Evolutionary conservation across 2,113 vertebrate species (phyloP).

Genomic region (Alligator mississippiensis): DNA sequence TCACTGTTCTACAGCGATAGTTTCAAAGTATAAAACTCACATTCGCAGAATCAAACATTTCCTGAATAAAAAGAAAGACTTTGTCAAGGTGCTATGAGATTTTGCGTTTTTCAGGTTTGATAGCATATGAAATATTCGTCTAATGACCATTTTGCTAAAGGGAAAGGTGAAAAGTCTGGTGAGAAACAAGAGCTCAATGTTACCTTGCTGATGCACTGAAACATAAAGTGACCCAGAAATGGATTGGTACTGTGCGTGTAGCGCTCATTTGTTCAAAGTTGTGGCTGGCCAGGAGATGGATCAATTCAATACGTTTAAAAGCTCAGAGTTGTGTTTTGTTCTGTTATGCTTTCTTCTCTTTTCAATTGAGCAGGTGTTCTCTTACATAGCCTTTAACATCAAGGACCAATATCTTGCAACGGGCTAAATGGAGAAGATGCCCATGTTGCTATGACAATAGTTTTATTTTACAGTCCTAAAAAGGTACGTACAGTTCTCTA

Average conservation of each 20-base stretch:
- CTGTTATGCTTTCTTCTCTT: too few relatives aligned
- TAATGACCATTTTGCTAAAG: background rate
- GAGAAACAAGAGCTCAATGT: background rate
- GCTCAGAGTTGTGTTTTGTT: background rate
- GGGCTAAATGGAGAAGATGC: background rate
- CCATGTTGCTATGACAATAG: slow-evolving; percentile 7
- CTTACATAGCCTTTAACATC: background rate
- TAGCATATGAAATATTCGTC: background rate
- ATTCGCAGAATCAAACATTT: background rate
- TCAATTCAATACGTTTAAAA: background rate
- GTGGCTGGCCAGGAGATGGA: fast-evolving
- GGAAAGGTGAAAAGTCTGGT: background rate
- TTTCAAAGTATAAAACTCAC: background rate
- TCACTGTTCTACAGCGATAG: background rate
- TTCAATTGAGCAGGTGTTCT: background rate
- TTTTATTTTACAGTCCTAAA: background rate
- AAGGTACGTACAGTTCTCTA: background rate
- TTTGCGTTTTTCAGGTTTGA: background rate
- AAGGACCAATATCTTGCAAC: background rate
- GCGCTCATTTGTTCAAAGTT: background rate
- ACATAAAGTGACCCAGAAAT: background rate
- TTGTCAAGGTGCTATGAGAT: background rate
- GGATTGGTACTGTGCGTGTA: background rate
- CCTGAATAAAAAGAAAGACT: background rate
- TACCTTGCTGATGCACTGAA: background rate